Evolutionary conservation across 2,888 invertebrate species (phyloP), one percentile per base, ranked within the genome.

Genomic region (Drosophila stalkeri): DNA sequence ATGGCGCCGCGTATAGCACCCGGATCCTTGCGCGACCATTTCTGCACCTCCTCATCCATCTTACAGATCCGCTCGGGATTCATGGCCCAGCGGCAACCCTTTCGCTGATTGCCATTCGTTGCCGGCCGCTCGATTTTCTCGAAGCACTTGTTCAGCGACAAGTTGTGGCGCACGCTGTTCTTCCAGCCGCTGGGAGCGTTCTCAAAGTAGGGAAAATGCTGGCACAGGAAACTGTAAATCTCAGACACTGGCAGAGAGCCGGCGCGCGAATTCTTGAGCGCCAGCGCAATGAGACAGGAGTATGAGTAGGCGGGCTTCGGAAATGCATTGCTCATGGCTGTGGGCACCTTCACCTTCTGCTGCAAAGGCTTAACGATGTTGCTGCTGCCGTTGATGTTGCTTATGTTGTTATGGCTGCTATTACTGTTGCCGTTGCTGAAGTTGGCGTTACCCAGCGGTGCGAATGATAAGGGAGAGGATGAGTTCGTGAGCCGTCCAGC

Each of bases 161-260:
- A 94, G 94, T 99, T 99, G 93, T 99, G 99, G 81, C 99, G 95
- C 1, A 99, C 99, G 5, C 99, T 99, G 93, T 99, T 99, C 94
- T 99, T 99, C 99, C 99, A 99, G 18, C 99, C 99, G 92, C 97
- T 98, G 27, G 99, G 99, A 12, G 99, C 99, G 1, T 98, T 99
- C 94, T 98, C 98, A 93, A 99, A 99, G 93, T 99, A 99, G 0
- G 99, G 99, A 92, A 99, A 99, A 93, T 99, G 98, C 93, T 98
- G 97, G 93, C 98, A 99, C 97, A 99, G 99, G 92, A 99, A 99
- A 92, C 97, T 98, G 93, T 99, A 99, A 86, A 99, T 99, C 94
- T 99, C 99, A 14, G 98, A 98, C 41, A 99, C 99, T 5, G 99
- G 99, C 89, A 99, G 94, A 89, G 98, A 97, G 64, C 99, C 99